These are phyloP conservation scores for Myotis vivesi DNA, from an alignment of 2,797 vertebrate species.

Conservation along the genomic window DNA sequence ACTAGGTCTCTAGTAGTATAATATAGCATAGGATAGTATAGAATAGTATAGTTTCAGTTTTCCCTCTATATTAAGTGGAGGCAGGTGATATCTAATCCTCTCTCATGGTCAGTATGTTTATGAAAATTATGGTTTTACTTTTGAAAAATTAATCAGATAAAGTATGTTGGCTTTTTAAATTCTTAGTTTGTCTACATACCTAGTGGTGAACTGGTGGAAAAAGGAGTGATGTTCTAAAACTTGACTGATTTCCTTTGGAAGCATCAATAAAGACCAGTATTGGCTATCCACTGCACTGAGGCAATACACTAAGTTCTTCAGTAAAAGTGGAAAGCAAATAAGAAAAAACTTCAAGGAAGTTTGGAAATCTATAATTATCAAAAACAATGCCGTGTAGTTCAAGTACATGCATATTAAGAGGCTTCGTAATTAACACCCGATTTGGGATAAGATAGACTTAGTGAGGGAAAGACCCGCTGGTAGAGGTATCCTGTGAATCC, in stretches of 20 bases:
- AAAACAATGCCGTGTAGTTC: neutral
- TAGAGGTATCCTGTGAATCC: neutral
- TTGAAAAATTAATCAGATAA: constrained; percentile 8
- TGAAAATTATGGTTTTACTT: neutral
- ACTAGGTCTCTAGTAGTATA: too few relatives aligned
- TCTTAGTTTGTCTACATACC: neutral
- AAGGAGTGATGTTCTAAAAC: neutral
- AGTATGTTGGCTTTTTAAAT: neutral
- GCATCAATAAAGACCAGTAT: neutral
- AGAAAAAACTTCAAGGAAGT: neutral
- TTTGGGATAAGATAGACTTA: neutral
- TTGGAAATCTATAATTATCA: neutral
- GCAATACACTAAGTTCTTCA: neutral
- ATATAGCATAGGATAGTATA: neutral
- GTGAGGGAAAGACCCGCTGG: neutral
- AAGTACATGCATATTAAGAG: neutral
- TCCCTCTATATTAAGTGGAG: neutral
- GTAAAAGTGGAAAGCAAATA: neutral
- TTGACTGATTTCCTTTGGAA: neutral
- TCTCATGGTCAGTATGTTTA: neutral
- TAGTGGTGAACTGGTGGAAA: neutral
- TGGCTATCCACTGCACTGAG: neutral
- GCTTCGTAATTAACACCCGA: neutral
- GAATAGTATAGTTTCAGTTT: neutral
- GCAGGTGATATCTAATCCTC: neutral